A percentile compares a stretch with the other conserved stretches of the same genome.
These are phyloP conservation scores for Ceyx erithaca DNA, from an alignment of 2,797 vertebrate species.

Conservation along the genomic window DNA sequence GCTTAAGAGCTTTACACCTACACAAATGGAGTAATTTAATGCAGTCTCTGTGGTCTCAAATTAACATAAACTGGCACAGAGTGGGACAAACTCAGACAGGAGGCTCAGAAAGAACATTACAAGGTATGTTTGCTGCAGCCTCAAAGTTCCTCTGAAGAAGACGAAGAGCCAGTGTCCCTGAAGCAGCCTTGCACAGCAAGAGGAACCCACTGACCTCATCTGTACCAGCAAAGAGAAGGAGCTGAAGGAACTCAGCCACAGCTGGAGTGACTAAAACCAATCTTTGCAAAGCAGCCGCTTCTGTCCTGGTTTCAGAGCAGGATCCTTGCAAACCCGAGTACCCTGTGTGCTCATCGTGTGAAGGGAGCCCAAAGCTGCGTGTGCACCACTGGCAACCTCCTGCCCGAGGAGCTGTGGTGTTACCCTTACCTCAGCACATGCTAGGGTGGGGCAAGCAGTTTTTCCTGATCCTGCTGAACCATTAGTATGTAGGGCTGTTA, in stretches of 20 bases:
- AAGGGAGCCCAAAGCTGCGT: not conserved
- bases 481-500: not conserved
- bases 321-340: not conserved
- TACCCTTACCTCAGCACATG: not conserved
- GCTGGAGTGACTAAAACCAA: not conserved
- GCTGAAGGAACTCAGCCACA: not conserved
- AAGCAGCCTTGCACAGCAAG: not conserved
- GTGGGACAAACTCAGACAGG: not conserved
- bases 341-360: fast-evolving
- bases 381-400: not conserved
- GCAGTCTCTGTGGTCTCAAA: constrained; percentile 12
- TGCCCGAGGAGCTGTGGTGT: not conserved
- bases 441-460: not conserved
- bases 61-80: not conserved
- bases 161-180: not conserved
- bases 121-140: not conserved
- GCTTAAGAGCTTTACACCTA: constrained; percentile 28
- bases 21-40: not conserved
- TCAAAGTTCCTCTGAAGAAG: not conserved
- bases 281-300: not conserved
- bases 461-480: not conserved
- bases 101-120: not conserved
- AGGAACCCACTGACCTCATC: not conserved
- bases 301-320: not conserved
- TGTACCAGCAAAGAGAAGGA: not conserved